Evolutionary conservation across 2,113 vertebrate species (phyloP).

Genomic region (Glaucidium brasilianum): DNA sequence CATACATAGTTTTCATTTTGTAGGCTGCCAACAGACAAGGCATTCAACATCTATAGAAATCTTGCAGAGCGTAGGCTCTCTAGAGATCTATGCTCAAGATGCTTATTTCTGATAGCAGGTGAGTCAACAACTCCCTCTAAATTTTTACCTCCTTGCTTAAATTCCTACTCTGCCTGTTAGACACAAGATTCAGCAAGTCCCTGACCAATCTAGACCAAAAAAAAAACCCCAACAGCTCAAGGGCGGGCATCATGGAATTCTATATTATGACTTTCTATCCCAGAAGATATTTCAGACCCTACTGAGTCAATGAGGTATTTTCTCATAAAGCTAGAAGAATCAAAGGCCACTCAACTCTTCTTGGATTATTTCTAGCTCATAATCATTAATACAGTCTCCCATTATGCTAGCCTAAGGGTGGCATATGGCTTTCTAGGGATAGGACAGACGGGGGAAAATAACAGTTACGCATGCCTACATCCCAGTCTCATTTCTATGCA

Average conservation of each 20-base stretch:
- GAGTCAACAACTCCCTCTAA: not conserved
- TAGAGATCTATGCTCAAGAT: not conserved
- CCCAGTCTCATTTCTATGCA: not conserved
- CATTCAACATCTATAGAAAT: not conserved
- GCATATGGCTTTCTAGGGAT: conserved; percentile 56
- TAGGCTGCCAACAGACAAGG: not conserved
- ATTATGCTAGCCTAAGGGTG: not conserved
- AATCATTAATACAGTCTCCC: conserved; percentile 26
- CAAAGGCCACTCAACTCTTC: not conserved
- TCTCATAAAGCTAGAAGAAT: not conserved
- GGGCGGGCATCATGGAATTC: not conserved
- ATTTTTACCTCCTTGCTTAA: not conserved
- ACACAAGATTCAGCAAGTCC: not conserved
- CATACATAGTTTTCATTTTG: not conserved
- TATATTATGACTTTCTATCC: not conserved
- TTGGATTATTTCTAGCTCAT: conserved; percentile 47
- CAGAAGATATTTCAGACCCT: not conserved
- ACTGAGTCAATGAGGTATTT: conserved; percentile 17
- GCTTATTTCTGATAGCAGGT: not conserved
- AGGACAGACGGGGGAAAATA: conserved; percentile 19
- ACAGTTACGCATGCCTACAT: not conserved
- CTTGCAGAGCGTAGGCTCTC: not conserved
- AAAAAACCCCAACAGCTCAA: not conserved
- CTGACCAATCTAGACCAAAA: not conserved
- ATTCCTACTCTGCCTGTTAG: not conserved